Base-by-base conservation (phyloP, 2,888 invertebrate species). In the Epistrophe grossulariae region DNA sequence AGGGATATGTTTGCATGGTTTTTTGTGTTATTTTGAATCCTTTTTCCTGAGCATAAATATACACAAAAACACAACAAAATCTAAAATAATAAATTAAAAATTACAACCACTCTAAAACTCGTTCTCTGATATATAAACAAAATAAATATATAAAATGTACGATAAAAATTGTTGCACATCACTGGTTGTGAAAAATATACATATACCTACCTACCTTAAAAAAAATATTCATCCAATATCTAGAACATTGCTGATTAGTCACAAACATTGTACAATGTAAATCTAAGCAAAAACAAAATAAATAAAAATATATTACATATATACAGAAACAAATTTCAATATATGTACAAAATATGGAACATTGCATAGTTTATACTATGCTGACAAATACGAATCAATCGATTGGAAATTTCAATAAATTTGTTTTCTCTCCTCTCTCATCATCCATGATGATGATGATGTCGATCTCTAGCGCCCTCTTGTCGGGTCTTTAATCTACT, bases 371-470 rank as follows among this genome's bases (percentile, higher is more conserved):
- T 84, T 84, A 31, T 31, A 84, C 66, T 66, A 24, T 62, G 59
- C 76, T 79, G 87, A 87, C 79, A 83, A 87, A 72, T 76, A 81
- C 64, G 87, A 87, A 87, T 87, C 87, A 87, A 83, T 87, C 87
- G 87, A 87, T 87, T 83, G 87, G 87, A 87, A 87, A 82, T 76
- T 79, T 87, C 83, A 76, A 87, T 87, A 79, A 87, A 87, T 82
- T 87, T 40, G 71, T 52, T 28, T 55, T 57, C 38, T 57, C 38
- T 48, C 43, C 17, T 74, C 17, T 74, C 57, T 77, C 13, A 48
- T 35, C 38, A 60, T 35, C 2, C 35, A 43, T 24, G 40, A n/a
- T 43, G 24, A n/a, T 45, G 38, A 43, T 24, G 40, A n/a, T 43
- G 24, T 19, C 57, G 38, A 62, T 35, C 66, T 52, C 17, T 40